phyloP scores from a whole-genome alignment of 2,797 vertebrate genomes.

The Poeciliopsis infans region DNA sequence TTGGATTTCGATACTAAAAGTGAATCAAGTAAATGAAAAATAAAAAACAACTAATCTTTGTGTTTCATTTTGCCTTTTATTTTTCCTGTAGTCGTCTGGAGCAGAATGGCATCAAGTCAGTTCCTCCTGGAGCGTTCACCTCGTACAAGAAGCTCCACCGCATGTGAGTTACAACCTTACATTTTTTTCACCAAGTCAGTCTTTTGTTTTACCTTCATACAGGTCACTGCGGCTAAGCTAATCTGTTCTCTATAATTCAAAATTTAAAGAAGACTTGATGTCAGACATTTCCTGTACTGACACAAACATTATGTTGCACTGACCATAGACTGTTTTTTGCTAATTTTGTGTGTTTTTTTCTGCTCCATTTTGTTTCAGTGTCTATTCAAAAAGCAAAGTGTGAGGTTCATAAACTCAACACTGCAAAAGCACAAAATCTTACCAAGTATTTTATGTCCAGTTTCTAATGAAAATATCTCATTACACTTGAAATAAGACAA shows the following conservation, averaged over 20 bases:
- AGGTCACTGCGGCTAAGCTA: background rate
- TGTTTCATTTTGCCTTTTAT: background rate
- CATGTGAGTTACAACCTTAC: constrained; percentile 84
- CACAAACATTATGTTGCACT: background rate
- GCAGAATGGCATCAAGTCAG: constrained; percentile 96
- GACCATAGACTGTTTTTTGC: background rate
- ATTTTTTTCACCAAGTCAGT: background rate
- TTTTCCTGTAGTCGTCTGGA: constrained; percentile 87
- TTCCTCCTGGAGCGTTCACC: constrained; percentile 93
- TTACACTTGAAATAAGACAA: too few relatives aligned
- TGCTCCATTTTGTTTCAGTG: background rate
- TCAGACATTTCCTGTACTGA: background rate
- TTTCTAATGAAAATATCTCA: too few relatives aligned
- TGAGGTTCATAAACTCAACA: background rate
- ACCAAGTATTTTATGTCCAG: too few relatives aligned
- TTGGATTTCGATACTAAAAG: background rate
- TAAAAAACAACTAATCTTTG: background rate
- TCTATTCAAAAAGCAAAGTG: background rate
- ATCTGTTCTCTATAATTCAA: background rate
- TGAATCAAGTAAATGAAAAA: background rate
- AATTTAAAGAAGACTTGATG: constrained; percentile 4
- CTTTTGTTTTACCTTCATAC: background rate
- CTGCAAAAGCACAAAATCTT: background rate
- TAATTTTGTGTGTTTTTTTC: background rate
- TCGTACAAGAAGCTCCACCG: constrained; percentile 95